Conservation (phyloP, 1,140 invertebrate species). For the Drosophila pruinosa region DNA sequence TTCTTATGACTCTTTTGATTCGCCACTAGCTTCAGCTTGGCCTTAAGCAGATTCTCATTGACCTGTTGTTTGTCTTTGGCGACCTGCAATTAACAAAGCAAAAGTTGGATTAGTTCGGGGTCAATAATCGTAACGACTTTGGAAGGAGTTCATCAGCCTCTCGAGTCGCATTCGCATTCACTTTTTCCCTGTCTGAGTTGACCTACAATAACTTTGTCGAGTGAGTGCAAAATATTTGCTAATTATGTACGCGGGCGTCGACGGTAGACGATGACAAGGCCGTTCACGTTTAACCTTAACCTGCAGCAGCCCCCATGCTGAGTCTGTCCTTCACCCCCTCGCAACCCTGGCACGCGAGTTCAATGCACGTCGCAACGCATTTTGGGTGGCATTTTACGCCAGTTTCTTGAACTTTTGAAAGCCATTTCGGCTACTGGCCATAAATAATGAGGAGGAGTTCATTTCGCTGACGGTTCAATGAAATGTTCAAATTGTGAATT, state of each 20-base stretch:
- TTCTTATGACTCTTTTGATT: constrained; percentile 57
- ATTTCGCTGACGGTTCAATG: too few species aligned
- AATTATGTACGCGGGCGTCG: constrained; percentile 45
- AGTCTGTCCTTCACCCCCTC: too few species aligned
- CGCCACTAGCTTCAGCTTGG: constrained; percentile 69
- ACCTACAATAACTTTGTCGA: constrained; percentile 73
- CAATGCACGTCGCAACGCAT: constrained; percentile 31
- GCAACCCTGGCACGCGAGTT: constrained; percentile 28
- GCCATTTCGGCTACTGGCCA: constrained; percentile 10
- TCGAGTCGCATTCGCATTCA: constrained; percentile 23
- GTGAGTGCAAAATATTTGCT: constrained; percentile 38
- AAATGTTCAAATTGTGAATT: not conserved
- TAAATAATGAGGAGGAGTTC: not conserved
- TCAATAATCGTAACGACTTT: constrained; percentile 20
- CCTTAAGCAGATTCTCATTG: constrained; percentile 70
- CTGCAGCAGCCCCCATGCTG: constrained; percentile 17
- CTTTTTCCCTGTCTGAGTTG: constrained; percentile 38
- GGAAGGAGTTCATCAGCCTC: constrained; percentile 17
- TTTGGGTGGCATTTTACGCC: constrained; percentile 2
- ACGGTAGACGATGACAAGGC: constrained; percentile 36
- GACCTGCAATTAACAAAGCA: constrained; percentile 36
- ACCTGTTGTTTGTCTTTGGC: constrained; percentile 65
- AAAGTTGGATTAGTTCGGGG: constrained; percentile 38
- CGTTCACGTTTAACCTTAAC: constrained; percentile 71
- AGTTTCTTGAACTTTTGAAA: constrained; percentile 53